Evolutionary conservation across 2,113 vertebrate genomes (phyloP), one percentile per base, ranked within the genome.

Genomic region (Pangasianodon gigas): DNA sequence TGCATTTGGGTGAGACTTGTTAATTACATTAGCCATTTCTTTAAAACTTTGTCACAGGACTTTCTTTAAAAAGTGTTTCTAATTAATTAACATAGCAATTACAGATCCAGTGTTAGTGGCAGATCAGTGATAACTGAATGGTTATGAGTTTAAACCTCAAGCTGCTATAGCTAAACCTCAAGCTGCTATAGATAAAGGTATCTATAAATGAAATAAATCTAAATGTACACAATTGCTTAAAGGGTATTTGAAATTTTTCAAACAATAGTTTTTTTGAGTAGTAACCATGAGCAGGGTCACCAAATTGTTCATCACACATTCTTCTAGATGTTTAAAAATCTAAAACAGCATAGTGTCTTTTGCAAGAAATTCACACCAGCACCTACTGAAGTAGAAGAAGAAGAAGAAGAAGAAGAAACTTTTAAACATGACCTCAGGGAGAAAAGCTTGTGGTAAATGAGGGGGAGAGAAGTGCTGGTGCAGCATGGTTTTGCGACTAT

Each of bases 381-480:
- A 84, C 82, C 54, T 84, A 37, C 24, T 29, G 6, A 62, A 58
- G 48, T 54, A 81, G 46, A 81, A 26, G 1, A 48, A 81, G 79
- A 6, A 24, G 51, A 84, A 29, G 37, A 84, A 62, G 58, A 85
- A 85, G 83, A 79, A 79, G 44, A 48, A 79, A 79, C 58, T 65
- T 60, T 85, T 67, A 48, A 85, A 48, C 37, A 85, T 85, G 58
- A 48, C 58, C 58, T 62, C 56, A 85, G 83, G 83, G 58, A n/a
- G 41, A 41, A 85, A 84, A 85, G 82, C 41, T 85, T 60, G 83
- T 65, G 83, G 83, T 85, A 85, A 85, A 85, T 85, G 83, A 65
- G 60, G 83, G 83, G 83, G 19, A 65, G 83, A 84, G 46, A 84
- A 65, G 83, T 85, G 83, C 83, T 65, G 60, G 83, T 46, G 41